Percentiles rank a stretch among this genome's conserved stretches.
These are phyloP conservation scores for Lytechinus pictus DNA, from an alignment of 35 echinoderm and acorn worm genomes.

Conservation along the genomic window DNA sequence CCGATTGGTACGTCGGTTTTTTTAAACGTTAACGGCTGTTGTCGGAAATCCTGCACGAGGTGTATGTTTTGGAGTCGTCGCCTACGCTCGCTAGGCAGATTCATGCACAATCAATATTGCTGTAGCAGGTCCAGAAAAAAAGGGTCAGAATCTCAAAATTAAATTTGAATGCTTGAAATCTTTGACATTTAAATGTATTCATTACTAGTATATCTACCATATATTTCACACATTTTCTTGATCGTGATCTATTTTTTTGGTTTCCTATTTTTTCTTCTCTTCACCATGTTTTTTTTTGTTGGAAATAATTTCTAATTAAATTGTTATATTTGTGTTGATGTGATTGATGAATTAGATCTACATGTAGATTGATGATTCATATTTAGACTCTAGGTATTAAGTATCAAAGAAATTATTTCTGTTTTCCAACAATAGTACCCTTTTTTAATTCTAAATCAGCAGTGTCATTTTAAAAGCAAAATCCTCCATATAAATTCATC, in stretches of 20 bases:
- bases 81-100: background rate
- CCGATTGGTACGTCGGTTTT: background rate
- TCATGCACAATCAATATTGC: background rate
- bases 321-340: no score
- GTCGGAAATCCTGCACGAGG: constrained; percentile 25
- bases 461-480: no score
- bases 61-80: background rate
- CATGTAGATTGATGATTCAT: no score
- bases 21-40: constrained; percentile 16
- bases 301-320: background rate
- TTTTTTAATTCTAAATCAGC: no score
- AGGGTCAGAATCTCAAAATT: background rate
- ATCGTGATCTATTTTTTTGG: background rate
- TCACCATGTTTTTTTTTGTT: background rate
- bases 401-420: no score
- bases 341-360: no score
- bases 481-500: no score
- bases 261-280: background rate
- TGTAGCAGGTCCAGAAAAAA: background rate
- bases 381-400: no score
- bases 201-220: background rate
- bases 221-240: background rate
- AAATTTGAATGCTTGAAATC: background rate
- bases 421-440: no score
- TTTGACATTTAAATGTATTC: background rate